Evolutionary conservation across 2,888 invertebrate species (phyloP).

Genomic region (Hartigia nigra): DNA sequence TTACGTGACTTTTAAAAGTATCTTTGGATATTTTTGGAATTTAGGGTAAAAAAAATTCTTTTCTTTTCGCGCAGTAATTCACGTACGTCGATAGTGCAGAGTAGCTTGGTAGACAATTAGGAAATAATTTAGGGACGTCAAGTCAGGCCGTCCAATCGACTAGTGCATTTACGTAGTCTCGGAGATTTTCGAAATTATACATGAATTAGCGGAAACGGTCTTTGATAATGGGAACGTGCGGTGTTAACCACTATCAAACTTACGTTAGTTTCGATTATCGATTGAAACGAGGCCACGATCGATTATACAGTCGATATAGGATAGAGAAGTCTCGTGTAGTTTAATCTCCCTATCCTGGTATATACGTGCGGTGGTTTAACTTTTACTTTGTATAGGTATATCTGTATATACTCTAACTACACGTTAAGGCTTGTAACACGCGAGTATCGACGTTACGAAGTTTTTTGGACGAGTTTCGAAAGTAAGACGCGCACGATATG

Average conservation of each 20-base stretch:
- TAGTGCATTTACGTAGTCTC: neutral
- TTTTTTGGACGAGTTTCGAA: neutral
- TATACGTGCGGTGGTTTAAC: neutral
- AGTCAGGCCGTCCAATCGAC: neutral
- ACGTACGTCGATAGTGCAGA: no score
- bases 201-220: neutral
- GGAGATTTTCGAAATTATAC: neutral
- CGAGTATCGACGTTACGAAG: no score
- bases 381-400: neutral
- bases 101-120: no score
- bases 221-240: neutral
- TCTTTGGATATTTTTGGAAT: no score
- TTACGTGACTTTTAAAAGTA: neutral
- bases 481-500: neutral
- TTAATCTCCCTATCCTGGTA: neutral
- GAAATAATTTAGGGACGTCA: no score
- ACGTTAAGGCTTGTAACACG: neutral
- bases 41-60: no score
- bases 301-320: neutral
- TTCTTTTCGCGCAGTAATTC: no score
- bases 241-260: neutral
- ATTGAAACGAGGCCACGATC: neutral
- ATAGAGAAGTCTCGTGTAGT: neutral
- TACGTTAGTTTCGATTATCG: neutral
- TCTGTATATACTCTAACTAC: no score